Evolutionary conservation across 2,888 invertebrate species (phyloP).

Genomic region (Temnothorax ravouxi): DNA sequence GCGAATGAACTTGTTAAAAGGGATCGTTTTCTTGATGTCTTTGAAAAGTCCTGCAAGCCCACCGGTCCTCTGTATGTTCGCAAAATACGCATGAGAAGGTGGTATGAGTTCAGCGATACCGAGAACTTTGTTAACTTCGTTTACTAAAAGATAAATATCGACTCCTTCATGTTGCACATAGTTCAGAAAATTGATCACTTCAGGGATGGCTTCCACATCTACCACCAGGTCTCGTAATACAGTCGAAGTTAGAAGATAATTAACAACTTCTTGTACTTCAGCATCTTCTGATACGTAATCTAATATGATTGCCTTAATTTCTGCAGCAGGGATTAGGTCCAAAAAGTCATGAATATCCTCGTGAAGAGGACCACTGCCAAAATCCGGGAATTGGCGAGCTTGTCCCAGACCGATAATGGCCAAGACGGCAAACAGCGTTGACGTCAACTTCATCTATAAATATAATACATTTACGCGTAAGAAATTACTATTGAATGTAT

Average conservation of each 20-base stretch:
- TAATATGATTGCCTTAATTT: constrained; percentile 37
- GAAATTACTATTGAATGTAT: not conserved
- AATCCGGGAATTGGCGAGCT: constrained; percentile 51
- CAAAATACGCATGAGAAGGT: not conserved
- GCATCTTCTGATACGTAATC: constrained; percentile 71
- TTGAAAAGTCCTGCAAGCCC: constrained; percentile 76
- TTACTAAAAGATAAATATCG: constrained; percentile 71
- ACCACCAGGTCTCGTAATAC: constrained; percentile 73
- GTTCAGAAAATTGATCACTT: constrained; percentile 70
- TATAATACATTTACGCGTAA: not conserved
- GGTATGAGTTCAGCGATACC: constrained; percentile 54
- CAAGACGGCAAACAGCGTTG: constrained; percentile 59
- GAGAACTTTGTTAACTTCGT: constrained; percentile 75
- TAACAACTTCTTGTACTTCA: constrained; percentile 70
- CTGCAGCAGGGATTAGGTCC: constrained; percentile 67
- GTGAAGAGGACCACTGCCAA: constrained; percentile 67
- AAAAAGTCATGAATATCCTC: constrained; percentile 80
- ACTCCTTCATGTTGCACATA: constrained; percentile 77
- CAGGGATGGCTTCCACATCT: constrained; percentile 77
- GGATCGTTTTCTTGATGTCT: constrained; percentile 77
- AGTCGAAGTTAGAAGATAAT: constrained; percentile 63
- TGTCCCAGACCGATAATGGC: constrained; percentile 59
- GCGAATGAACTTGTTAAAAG: constrained; percentile 74
- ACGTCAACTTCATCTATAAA: constrained; percentile 72
- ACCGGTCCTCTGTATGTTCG: constrained; percentile 38